Evolutionary conservation across 2,888 invertebrate species (phyloP), one percentile per base, ranked within the genome.

Genomic region (Ypsolopha sequella): DNA sequence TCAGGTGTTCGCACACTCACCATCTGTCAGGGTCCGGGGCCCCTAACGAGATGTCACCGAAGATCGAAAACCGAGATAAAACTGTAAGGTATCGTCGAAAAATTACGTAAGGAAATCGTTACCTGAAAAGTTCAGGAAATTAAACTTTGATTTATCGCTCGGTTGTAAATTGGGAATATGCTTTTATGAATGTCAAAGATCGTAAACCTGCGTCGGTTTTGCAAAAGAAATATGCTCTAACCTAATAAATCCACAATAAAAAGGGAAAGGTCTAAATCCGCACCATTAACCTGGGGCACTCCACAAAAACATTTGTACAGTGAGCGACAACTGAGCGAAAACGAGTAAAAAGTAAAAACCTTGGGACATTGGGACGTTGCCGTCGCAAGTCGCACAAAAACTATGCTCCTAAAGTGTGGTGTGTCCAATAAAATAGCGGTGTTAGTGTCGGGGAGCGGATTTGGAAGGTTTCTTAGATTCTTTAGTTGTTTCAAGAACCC

Each of bases 261-360:
- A 48, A 14, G n/a, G 38, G 14, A 13, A 38, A 48, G 48, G 48
- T 13, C 36, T 2, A 11, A 39, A 9, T 11, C 9, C 48, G 13
- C 6, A 6, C 38, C 36, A 48, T 48, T 48, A 48, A 48, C 48
- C 48, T 48, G 48, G 13, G 9, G 48, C 24, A 10, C 48, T 34
- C 24, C 36, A n/a, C 57, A 64, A 66, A 67, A 65, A 63, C 57
- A 55, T 52, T 55, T 49, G 58, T 50, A 38, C 45, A 39, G 48
- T 14, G 36, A 14, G 38, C 36, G 38, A 36, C 13, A 36, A 24
- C 11, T 14, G 48, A 33, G 38, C 36, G 36, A n/a, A n/a, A n/a
- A n/a, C n/a, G n/a, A 48, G 38, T n/a, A 4, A 34, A 9, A 33
- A 52, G 52, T 53, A 56, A 56, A 58, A 53, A 53, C 24, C 10